phyloP scores from a whole-genome alignment of 2,113 vertebrate genomes.

The Phoenicopterus ruber region DNA sequence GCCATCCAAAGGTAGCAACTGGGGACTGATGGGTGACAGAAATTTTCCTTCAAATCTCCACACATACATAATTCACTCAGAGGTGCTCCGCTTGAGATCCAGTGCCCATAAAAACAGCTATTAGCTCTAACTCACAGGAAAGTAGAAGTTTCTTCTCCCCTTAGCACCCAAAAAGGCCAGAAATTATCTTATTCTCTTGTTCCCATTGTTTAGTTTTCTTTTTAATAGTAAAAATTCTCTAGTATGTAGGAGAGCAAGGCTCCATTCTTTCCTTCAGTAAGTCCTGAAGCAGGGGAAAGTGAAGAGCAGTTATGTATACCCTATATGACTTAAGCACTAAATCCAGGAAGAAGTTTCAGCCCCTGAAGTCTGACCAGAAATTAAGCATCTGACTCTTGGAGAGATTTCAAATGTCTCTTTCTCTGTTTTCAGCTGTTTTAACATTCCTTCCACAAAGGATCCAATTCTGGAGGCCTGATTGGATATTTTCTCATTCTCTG shows the following conservation, averaged over 20 bases:
- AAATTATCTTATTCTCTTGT: background rate
- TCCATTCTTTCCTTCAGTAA: background rate
- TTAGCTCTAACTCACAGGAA: background rate
- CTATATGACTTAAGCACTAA: background rate
- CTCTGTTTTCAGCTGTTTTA: background rate
- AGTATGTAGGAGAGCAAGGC: background rate
- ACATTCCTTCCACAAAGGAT: background rate
- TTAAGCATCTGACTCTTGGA: background rate
- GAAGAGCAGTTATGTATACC: background rate
- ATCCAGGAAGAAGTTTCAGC: background rate
- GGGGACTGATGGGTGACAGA: background rate
- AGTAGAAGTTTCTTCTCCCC: background rate
- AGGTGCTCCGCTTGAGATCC: background rate
- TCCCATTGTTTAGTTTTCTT: background rate
- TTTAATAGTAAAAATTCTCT: background rate
- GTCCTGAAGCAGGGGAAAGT: background rate
- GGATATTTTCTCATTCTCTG: background rate
- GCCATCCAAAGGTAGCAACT: background rate
- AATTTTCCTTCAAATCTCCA: background rate
- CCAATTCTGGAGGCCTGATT: background rate
- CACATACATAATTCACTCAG: background rate
- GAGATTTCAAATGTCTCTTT: background rate
- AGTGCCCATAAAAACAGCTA: background rate
- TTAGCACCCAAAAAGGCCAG: background rate
- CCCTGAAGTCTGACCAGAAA: background rate